A percentile compares a stretch with the other conserved stretches of the same genome.
Conservation (phyloP, 2,888 invertebrate genomes). For the Eupithecia pulchellata region DNA sequence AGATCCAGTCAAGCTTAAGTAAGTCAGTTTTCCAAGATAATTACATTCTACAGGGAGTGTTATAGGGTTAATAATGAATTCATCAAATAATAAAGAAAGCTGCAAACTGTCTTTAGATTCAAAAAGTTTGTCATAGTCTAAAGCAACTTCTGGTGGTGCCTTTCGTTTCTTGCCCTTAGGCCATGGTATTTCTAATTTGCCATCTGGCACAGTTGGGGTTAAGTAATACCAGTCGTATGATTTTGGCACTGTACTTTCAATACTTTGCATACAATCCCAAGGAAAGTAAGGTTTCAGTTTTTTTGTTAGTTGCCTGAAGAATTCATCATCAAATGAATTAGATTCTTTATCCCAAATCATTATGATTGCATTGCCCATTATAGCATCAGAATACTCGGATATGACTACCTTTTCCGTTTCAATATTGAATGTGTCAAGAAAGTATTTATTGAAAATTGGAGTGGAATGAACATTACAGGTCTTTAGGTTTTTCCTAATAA, state of each 20-base stretch:
- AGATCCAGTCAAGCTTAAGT: constrained; percentile 63
- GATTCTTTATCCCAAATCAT: constrained; percentile 65
- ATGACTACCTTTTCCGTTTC: constrained; percentile 45
- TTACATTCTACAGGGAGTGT: constrained; percentile 52
- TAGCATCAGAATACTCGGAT: constrained; percentile 41
- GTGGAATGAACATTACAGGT: constrained; percentile 54
- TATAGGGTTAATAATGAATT: constrained; percentile 50
- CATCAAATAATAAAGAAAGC: constrained; percentile 58
- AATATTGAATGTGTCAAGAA: constrained; percentile 56
- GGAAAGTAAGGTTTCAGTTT: constrained; percentile 61
- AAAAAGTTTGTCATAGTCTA: constrained; percentile 67
- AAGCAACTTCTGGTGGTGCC: constrained; percentile 48
- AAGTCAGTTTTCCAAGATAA: constrained; percentile 70
- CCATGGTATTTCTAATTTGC: constrained; percentile 24
- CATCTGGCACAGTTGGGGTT: constrained; percentile 41
- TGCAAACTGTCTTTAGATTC: constrained; percentile 53
- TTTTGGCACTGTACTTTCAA: constrained; percentile 40
- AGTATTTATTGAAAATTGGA: constrained; percentile 57
- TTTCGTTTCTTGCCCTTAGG: constrained; percentile 53
- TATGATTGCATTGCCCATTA: constrained; percentile 57
- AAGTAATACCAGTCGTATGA: constrained; percentile 60
- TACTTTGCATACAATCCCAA: constrained; percentile 45
- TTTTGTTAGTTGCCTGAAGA: constrained; percentile 59
- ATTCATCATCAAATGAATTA: constrained; percentile 61
- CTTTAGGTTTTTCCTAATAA: constrained; percentile 47